Conservation (phyloP, 2,113 vertebrate species). For the Scolopax mira region DNA sequence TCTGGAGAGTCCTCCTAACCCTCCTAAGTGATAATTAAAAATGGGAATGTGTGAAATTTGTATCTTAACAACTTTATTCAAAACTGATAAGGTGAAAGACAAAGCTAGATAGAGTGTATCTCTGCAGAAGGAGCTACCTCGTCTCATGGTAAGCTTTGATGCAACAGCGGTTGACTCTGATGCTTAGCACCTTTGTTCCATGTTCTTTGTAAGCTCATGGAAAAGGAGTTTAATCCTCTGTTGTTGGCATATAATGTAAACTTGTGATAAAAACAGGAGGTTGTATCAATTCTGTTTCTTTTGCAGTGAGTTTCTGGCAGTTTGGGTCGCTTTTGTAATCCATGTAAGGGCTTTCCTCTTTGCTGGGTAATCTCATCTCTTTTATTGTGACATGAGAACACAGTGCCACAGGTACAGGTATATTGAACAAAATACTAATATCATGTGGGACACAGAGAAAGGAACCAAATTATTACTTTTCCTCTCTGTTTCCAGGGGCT, state of each 20-base stretch:
- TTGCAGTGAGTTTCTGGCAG: not conserved
- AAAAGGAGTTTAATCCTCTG: not conserved
- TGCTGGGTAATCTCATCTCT: not conserved
- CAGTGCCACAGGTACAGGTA: not conserved
- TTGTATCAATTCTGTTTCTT: not conserved
- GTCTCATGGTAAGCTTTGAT: not conserved
- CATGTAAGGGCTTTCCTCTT: not conserved
- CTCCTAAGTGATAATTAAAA: not conserved
- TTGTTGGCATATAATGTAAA: not conserved
- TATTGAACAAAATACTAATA: not conserved
- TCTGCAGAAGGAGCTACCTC: not conserved
- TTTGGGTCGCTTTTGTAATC: not conserved
- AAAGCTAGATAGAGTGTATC: not conserved
- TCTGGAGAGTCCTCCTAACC: not conserved
- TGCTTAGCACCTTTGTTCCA: not conserved
- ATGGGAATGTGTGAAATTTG: not conserved
- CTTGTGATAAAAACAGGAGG: not conserved
- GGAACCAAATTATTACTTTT: not conserved
- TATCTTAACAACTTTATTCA: not conserved
- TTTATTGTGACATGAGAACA: not conserved
- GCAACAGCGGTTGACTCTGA: not conserved
- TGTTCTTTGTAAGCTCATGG: not conserved
- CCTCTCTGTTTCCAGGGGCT: not conserved
- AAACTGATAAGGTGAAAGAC: not conserved
- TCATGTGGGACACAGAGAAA: not conserved